phyloP scores from a whole-genome alignment of 2,797 vertebrate species.

The Kryptolebias ocellatus region DNA sequence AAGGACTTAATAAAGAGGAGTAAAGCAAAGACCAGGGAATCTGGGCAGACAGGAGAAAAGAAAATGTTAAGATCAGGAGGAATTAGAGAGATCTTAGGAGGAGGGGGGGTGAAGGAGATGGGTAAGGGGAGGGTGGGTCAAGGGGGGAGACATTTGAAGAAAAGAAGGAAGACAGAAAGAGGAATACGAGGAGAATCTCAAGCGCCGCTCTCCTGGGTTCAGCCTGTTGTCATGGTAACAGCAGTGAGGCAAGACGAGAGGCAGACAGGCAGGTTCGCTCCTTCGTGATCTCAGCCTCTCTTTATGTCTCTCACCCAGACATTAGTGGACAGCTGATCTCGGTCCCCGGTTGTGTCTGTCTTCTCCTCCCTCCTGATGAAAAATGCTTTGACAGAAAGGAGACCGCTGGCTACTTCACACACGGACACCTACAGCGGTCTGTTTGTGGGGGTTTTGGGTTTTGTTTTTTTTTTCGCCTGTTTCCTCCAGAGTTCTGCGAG shows the following conservation, averaged over 20 bases:
- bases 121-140: constrained; percentile 22
- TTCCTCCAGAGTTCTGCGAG: constrained; percentile 16
- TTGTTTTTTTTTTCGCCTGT: background rate
- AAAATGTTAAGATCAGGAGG: background rate
- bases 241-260: constrained; percentile 67
- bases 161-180: constrained; percentile 8
- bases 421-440: constrained; percentile 2
- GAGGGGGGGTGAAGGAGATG: background rate
- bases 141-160: constrained; percentile 16
- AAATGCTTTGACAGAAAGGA: constrained; percentile 35
- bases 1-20: background rate
- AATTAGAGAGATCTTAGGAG: constrained; percentile 6
- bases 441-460: background rate
- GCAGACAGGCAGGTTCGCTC: constrained; percentile 50
- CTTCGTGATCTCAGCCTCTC: constrained; percentile 29
- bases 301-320: constrained; percentile 40
- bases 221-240: constrained; percentile 82
- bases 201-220: constrained; percentile 49
- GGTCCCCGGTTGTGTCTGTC: constrained; percentile 31
- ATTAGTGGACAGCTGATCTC: constrained; percentile 54
- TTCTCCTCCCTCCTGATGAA: constrained; percentile 26
- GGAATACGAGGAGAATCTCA: constrained; percentile 62
- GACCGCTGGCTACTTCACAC: constrained; percentile 1
- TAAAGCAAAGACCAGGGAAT: constrained; percentile 11
- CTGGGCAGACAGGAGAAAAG: background rate